Percentiles rank a stretch among this genome's conserved stretches.
Conservation (phyloP, 2,888 invertebrate species). For the Caenorhabditis sp. region DNA sequence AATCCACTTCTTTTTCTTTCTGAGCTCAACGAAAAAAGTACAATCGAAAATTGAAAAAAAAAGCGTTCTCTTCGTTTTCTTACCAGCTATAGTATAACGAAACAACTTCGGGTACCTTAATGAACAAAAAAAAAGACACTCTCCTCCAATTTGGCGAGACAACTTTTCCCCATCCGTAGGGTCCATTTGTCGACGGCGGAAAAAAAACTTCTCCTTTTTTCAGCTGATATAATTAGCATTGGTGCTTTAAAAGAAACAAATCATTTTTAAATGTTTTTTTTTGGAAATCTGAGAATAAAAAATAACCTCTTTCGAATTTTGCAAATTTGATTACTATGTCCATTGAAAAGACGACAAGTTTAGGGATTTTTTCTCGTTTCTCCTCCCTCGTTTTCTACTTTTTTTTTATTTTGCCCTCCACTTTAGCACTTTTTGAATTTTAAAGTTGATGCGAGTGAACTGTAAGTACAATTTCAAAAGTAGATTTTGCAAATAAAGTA, state of each 20-base stretch:
- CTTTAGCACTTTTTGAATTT: not conserved
- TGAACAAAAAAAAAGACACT: not conserved
- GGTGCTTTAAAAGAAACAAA: too few species aligned
- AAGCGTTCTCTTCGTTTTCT: not conserved
- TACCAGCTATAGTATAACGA: not conserved
- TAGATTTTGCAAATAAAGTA: too few species aligned
- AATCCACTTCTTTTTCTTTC: not conserved
- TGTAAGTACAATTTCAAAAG: too few species aligned
- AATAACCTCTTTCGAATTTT: not conserved
- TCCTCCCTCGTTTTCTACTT: constrained; percentile 1
- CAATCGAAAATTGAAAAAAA: not conserved
- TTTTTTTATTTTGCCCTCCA: not conserved
- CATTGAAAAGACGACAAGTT: constrained; percentile 3
- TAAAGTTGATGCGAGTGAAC: too few species aligned
- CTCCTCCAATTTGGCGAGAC: not conserved
- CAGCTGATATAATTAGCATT: too few species aligned
- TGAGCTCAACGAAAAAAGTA: not conserved
- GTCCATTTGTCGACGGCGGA: too few species aligned
- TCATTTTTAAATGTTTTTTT: not conserved
- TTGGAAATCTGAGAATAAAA: not conserved
- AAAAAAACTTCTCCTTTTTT: too few species aligned
- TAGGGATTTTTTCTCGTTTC: not conserved
- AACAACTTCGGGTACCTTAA: not conserved
- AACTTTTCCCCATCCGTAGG: not conserved
- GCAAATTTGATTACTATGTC: constrained; percentile 6